Evolutionary conservation across 2,113 vertebrate genomes (phyloP).

Genomic region (Catagonus wagneri): DNA sequence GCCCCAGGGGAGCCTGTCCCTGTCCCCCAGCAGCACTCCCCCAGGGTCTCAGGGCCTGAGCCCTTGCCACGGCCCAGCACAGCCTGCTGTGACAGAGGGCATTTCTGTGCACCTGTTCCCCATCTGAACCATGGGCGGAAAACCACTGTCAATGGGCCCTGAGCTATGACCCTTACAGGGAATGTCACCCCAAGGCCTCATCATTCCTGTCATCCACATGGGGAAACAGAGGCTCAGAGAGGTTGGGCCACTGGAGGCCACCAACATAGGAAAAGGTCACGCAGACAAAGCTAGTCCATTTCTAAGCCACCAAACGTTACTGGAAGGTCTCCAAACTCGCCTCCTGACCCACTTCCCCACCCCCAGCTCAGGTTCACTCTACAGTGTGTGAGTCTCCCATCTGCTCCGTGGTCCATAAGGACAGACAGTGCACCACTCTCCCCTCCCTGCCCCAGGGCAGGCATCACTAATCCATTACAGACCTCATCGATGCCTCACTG

Average conservation of each 20-base stretch:
- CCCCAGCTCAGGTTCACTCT: not conserved
- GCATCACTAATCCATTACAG: not conserved
- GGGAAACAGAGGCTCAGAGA: not conserved
- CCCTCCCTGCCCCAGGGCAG: not conserved
- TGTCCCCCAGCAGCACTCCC: not conserved
- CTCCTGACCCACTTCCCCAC: no score
- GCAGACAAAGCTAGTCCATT: not conserved
- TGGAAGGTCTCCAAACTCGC: not conserved
- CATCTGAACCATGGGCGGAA: not conserved
- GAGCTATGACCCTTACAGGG: not conserved
- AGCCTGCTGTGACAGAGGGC: not conserved
- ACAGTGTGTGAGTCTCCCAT: not conserved
- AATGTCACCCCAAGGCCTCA: accelerated
- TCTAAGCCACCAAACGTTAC: not conserved
- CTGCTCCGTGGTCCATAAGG: no score
- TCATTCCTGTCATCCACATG: accelerated
- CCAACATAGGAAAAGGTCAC: not conserved
- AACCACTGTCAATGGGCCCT: not conserved
- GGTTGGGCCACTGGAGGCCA: not conserved
- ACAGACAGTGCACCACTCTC: accelerated
- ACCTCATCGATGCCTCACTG: not conserved
- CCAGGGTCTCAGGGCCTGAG: not conserved
- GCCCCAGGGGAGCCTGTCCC: not conserved
- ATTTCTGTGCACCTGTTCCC: not conserved
- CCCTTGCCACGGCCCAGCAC: not conserved